phyloP scores from a whole-genome alignment of 64 coral and sea anemone species.

The Catalaphyllia jardinei region DNA sequence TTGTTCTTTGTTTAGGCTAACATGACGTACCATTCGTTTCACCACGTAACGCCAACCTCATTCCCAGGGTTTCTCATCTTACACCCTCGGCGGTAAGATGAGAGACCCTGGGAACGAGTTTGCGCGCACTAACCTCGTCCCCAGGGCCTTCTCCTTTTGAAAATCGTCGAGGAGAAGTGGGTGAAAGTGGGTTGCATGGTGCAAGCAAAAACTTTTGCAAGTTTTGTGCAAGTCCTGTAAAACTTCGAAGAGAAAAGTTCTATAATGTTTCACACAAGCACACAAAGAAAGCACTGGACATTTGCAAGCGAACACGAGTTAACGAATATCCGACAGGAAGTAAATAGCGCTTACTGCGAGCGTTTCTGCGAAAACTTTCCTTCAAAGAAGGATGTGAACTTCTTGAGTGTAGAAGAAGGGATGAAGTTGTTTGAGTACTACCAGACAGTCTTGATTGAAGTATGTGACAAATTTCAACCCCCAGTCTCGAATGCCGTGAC shows the following conservation, averaged over 20 bases:
- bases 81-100: too few species aligned
- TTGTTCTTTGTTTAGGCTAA: background rate
- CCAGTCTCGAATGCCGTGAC: constrained; percentile 77
- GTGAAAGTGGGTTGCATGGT: too few species aligned
- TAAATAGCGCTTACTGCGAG: constrained; percentile 64
- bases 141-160: too few species aligned
- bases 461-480: constrained; percentile 86
- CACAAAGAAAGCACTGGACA: constrained; percentile 77
- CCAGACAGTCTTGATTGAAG: constrained; percentile 66
- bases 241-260: background rate
- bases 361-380: constrained; percentile 49
- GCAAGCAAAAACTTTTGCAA: too few species aligned
- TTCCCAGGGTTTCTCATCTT: too few species aligned
- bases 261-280: constrained; percentile 80
- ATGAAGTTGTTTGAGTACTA: constrained; percentile 81
- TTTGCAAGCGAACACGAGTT: constrained; percentile 61
- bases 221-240: too few species aligned
- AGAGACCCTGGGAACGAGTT: too few species aligned
- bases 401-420: constrained; percentile 74
- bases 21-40: background rate
- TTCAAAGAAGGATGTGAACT: constrained; percentile 56
- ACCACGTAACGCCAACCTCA: too few species aligned
- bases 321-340: constrained; percentile 49
- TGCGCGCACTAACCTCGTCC: too few species aligned
- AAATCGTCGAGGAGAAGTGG: too few species aligned